Conservation (phyloP, 2,888 invertebrate genomes). For the Oscheius sp. region DNA sequence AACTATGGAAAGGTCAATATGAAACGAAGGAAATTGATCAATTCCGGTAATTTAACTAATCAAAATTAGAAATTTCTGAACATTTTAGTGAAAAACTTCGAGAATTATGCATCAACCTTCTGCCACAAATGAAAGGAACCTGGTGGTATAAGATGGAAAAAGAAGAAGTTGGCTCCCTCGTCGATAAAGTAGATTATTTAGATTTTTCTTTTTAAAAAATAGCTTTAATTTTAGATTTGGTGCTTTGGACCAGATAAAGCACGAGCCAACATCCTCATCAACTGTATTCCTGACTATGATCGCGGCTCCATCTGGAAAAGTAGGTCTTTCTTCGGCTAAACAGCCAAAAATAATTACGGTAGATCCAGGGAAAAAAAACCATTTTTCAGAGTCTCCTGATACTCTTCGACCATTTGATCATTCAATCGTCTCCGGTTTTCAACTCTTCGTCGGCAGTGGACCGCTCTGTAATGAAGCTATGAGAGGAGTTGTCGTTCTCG, state of each 20-base stretch:
- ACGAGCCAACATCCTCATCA: conserved; percentile 88
- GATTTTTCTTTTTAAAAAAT: not conserved
- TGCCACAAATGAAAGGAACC: conserved; percentile 62
- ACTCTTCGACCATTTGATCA: conserved; percentile 55
- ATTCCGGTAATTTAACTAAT: conserved; percentile 25
- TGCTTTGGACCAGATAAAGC: conserved; percentile 88
- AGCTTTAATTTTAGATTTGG: conserved; percentile 78
- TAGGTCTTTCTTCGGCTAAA: conserved; percentile 21
- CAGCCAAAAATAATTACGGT: not conserved
- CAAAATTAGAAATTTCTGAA: not conserved
- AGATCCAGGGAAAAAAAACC: not conserved
- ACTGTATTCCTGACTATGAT: conserved; percentile 79
- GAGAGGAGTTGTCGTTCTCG: conserved; percentile 89
- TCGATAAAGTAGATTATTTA: conserved; percentile 32
- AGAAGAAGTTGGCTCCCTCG: conserved; percentile 50
- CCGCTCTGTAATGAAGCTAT: conserved; percentile 96
- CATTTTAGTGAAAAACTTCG: conserved; percentile 31
- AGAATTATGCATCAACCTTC: conserved; percentile 32
- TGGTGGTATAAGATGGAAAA: conserved; percentile 62
- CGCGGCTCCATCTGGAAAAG: conserved; percentile 45
- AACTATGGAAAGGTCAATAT: conserved; percentile 44
- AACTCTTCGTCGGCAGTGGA: conserved; percentile 74
- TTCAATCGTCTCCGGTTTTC: conserved; percentile 63
- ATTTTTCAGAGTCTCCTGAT: conserved; percentile 1
- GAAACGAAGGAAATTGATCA: conserved; percentile 32